Conservation (phyloP, 2,113 vertebrate species). For the Sakesphorus luctuosus region DNA sequence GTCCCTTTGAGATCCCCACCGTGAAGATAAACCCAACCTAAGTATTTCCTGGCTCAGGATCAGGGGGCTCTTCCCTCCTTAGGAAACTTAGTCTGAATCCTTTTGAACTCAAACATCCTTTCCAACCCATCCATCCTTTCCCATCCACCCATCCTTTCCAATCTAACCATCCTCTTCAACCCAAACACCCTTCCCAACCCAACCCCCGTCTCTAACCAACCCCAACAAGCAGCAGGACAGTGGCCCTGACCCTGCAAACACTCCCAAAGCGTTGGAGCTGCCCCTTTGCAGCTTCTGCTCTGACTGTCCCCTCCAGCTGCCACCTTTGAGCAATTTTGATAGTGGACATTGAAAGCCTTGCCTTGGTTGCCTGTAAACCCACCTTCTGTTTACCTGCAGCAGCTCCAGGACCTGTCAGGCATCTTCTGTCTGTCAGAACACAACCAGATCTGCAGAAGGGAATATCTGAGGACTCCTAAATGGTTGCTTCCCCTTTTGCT, state of each 20-base stretch:
- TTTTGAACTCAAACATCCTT: neutral
- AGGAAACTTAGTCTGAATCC: neutral
- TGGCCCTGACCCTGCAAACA: neutral
- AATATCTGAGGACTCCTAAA: neutral
- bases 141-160: neutral
- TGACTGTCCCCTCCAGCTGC: neutral
- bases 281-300: neutral
- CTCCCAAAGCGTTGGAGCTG: neutral
- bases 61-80: accelerated
- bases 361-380: neutral
- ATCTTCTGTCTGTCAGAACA: neutral
- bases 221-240: neutral
- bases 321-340: neutral
- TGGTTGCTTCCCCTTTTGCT: neutral
- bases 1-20: neutral
- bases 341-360: accelerated
- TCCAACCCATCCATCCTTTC: accelerated
- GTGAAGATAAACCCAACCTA: neutral
- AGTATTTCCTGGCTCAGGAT: neutral
- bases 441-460: neutral
- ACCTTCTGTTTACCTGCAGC: neutral
- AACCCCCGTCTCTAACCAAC: neutral
- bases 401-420: neutral
- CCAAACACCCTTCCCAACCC: neutral
- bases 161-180: too few relatives aligned